Evolutionary conservation across 2,888 invertebrate genomes (phyloP).

Genomic region (Xestia ashworthii): DNA sequence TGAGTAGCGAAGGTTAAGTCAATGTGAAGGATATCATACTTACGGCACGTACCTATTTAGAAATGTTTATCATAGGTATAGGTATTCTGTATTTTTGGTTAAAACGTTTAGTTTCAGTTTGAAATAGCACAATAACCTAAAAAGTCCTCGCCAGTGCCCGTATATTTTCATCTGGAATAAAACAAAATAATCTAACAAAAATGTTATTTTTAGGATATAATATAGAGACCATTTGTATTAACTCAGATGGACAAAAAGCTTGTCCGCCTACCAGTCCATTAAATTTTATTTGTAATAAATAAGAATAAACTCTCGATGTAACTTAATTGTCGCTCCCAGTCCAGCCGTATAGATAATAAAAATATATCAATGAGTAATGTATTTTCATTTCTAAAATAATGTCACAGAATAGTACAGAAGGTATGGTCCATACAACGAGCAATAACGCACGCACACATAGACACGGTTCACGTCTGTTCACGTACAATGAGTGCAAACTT

Average conservation of each 20-base stretch:
- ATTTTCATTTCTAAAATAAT: constrained; percentile 8
- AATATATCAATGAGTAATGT: background rate
- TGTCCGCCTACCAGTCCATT: background rate
- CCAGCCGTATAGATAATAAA: background rate
- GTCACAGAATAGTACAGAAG: background rate
- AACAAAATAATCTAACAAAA: background rate
- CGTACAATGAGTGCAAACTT: background rate
- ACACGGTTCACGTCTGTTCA: background rate
- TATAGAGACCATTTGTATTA: background rate
- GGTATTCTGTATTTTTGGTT: background rate
- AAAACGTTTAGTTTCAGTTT: background rate
- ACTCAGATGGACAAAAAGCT: background rate
- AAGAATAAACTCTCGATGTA: background rate
- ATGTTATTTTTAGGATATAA: background rate
- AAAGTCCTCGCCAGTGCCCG: background rate
- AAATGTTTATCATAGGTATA: background rate
- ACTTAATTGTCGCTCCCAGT: constrained; percentile 3
- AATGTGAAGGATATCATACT: background rate
- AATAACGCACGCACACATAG: background rate
- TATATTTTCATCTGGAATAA: background rate
- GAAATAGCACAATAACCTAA: background rate
- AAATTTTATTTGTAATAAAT: constrained; percentile 6
- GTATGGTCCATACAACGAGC: background rate
- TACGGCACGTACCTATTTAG: background rate
- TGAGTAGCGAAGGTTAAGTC: background rate